These are phyloP conservation scores for Chelidonichthys spinosus DNA, from an alignment of 2,797 vertebrate species.

Conservation along the genomic window DNA sequence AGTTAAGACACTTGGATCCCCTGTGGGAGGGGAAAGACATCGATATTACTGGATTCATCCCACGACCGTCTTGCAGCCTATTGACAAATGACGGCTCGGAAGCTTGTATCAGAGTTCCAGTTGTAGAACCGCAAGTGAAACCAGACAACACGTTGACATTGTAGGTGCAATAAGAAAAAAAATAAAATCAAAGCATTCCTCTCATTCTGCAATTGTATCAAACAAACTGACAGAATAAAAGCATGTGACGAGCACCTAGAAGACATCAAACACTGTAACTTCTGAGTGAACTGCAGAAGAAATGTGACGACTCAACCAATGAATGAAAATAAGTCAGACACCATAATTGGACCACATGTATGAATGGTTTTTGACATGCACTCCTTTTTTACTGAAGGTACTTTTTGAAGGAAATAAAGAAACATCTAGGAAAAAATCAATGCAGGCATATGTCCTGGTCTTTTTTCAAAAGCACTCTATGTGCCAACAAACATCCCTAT, in stretches of 20 bases:
- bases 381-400: neutral
- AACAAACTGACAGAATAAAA: neutral
- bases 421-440: neutral
- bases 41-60: conserved; percentile 39
- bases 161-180: neutral
- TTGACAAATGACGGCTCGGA: conserved; percentile 29
- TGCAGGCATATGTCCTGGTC: neutral
- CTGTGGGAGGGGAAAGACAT: conserved; percentile 33
- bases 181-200: neutral
- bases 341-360: conserved; percentile 3
- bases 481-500: conserved; percentile 12
- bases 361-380: neutral
- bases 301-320: neutral
- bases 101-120: conserved; percentile 6
- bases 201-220: neutral
- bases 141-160: neutral
- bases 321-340: conserved; percentile 5
- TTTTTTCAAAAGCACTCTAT: conserved; percentile 4
- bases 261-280: neutral
- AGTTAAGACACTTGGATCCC: conserved; percentile 37
- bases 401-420: conserved; percentile 3
- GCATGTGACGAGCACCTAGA: neutral
- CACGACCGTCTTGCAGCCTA: conserved; percentile 19
- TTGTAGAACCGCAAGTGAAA: neutral
- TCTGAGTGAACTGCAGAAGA: conserved; percentile 1